phyloP scores from a whole-genome alignment of 1,140 invertebrate genomes.

The Bemisia tabaci region DNA sequence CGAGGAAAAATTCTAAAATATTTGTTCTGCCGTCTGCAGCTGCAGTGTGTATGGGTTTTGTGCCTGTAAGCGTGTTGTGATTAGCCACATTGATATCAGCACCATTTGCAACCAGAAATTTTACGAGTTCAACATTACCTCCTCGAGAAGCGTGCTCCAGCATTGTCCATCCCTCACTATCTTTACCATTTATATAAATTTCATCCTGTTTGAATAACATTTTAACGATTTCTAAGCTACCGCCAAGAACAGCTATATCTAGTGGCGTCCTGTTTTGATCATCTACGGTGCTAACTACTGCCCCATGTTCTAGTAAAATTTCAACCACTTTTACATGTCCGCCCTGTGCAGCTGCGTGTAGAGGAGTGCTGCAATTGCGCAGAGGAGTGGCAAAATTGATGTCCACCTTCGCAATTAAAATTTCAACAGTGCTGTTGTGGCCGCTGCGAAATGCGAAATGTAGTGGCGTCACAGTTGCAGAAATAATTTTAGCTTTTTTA shows the following conservation, averaged over 20 bases:
- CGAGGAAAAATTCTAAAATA: constrained; percentile 13
- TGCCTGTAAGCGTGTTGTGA: constrained; percentile 36
- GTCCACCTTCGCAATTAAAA: constrained; percentile 7
- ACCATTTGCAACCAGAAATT: constrained; percentile 27
- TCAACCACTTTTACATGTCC: constrained; percentile 5
- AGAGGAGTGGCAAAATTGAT: constrained; percentile 3
- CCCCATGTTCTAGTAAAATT: constrained; percentile 5
- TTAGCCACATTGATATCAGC: constrained; percentile 21
- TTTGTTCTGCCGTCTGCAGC: constrained; percentile 4
- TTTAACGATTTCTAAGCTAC: constrained; percentile 61
- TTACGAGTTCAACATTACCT: constrained; percentile 32
- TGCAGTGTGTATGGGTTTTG: constrained; percentile 31
- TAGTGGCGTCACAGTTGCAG: constrained; percentile 11
- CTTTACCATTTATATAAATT: constrained; percentile 32
- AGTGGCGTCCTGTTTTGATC: constrained; percentile 12
- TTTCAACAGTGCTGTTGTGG: constrained; percentile 35
- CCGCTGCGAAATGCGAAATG: constrained; percentile 15
- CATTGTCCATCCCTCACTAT: constrained; percentile 41
- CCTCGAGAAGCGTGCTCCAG: constrained; percentile 6
- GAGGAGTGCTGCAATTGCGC: background rate
- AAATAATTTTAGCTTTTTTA: background rate
- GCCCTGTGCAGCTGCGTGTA: constrained; percentile 1
- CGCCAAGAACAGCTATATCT: constrained; percentile 40
- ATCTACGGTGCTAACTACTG: constrained; percentile 3
- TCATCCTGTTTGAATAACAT: background rate